phyloP scores from a whole-genome alignment of 2,888 invertebrate species.

The Scaeva pyrastri region DNA sequence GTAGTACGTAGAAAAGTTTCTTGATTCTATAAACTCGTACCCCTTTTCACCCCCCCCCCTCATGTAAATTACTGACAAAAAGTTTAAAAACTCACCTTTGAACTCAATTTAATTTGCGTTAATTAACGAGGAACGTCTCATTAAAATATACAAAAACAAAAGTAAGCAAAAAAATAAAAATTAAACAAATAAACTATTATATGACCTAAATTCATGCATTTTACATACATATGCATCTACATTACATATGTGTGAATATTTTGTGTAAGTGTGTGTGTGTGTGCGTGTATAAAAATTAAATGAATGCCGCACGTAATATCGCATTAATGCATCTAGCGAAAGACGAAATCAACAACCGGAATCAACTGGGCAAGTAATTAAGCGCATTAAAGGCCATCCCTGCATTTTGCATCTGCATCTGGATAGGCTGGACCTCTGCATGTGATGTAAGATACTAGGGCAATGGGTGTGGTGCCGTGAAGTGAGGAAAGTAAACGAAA shows the following conservation, averaged over 20 bases:
- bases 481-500: constrained; percentile 37
- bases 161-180: background rate
- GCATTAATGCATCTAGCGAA: constrained; percentile 43
- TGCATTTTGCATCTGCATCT: constrained; percentile 24
- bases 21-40: background rate
- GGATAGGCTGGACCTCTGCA: background rate
- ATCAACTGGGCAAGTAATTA: constrained; percentile 52
- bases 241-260: background rate
- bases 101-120: constrained; percentile 53
- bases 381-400: constrained; percentile 53
- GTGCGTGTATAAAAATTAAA: background rate
- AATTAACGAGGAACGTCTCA: constrained; percentile 48
- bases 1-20: background rate
- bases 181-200: constrained; percentile 33
- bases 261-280: background rate
- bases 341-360: constrained; percentile 50
- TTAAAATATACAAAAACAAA: constrained; percentile 26
- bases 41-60: background rate
- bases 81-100: constrained; percentile 34
- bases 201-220: constrained; percentile 34
- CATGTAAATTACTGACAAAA: constrained; percentile 7
- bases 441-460: background rate
- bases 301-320: constrained; percentile 36
- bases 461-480: constrained; percentile 16
- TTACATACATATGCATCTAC: background rate